Evolutionary conservation across 2,888 invertebrate species (phyloP).

Genomic region (Euproctis similis): DNA sequence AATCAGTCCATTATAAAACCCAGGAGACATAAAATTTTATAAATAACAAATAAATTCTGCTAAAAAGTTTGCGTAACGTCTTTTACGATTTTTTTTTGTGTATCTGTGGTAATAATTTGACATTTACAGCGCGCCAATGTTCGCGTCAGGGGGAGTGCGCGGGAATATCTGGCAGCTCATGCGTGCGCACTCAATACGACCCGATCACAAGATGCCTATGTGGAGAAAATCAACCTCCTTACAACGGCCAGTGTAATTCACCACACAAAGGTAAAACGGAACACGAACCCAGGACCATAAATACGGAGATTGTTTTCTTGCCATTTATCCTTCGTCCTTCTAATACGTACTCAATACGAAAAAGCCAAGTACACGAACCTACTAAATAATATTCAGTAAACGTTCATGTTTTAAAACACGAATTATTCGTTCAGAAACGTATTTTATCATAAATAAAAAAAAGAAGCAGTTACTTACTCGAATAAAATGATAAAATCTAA

Average conservation of each 20-base stretch:
- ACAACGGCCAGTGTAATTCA: conserved; percentile 79
- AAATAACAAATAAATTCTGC: too few relatives aligned
- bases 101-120: neutral
- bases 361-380: too few relatives aligned
- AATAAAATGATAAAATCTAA: conserved; percentile 16
- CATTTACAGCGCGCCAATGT: conserved; percentile 75
- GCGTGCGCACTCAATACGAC: conserved; percentile 79
- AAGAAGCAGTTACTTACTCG: conserved; percentile 6
- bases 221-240: conserved; percentile 80
- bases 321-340: too few relatives aligned
- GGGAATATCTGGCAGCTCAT: conserved; percentile 79
- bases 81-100: neutral
- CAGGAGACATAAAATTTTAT: too few relatives aligned
- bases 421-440: conserved; percentile 8
- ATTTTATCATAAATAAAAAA: conserved; percentile 12
- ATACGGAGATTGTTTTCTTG: too few relatives aligned
- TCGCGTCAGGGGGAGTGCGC: conserved; percentile 78
- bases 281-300: too few relatives aligned
- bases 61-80: too few relatives aligned
- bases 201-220: conserved; percentile 79
- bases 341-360: too few relatives aligned
- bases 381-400: too few relatives aligned
- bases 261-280: conserved; percentile 80
- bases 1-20: too few relatives aligned
- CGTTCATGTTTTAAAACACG: conserved; percentile 12